Base-by-base conservation (phyloP, 2,888 invertebrate genomes). In the Drosophila suboccidentalis region DNA sequence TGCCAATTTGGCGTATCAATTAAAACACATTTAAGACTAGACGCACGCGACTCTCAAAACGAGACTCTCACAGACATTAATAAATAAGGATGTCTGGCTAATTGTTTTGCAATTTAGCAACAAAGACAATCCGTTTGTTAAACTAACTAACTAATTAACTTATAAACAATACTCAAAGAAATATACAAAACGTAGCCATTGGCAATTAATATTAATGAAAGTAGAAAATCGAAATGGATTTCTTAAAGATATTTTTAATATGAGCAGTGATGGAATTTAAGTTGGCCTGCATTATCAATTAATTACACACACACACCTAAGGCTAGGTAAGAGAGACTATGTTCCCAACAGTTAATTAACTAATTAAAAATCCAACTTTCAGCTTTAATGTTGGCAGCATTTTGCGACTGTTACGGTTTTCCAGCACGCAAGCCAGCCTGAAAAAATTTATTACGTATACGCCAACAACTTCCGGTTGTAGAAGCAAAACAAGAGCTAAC, bases 361-460 rank as follows among this genome's bases (percentile, higher is more conserved):
- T 76, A 63, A 78, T 79, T 79, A 76, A 71, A 70, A 68, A 69
- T 67, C 75, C 58, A 57, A 57, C 69, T 59, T 70, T 59, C 64
- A 49, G 60, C 59, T 70, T 74, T 65, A 67, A 69, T 75, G 65
- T 57, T 69, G 39, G 58, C 69, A n/a, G 57, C 70, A 68, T 68
- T 78, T 75, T 70, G 63, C 63, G 55, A 53, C 68, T 74, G 75
- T 72, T 70, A 85, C 71, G 68, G 75, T 80, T 75, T 58, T 58
- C 49, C 29, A 53, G 63, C 84, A 87, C 85, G 87, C 87, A 72
- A 87, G 70, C 64, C 36, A 43, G 57, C 65, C 68, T 58, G 73
- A 71, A 67, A 61, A 65, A 79, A 85, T 76, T 60, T 87, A 84
- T 84, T 87, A 85, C 82, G 82, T 84, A 87, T 82, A 84, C 85